Percentiles rank a stretch among this genome's conserved stretches.
phyloP scores from a whole-genome alignment of 2,797 vertebrate genomes.

The Cephalopachus bancanus region DNA sequence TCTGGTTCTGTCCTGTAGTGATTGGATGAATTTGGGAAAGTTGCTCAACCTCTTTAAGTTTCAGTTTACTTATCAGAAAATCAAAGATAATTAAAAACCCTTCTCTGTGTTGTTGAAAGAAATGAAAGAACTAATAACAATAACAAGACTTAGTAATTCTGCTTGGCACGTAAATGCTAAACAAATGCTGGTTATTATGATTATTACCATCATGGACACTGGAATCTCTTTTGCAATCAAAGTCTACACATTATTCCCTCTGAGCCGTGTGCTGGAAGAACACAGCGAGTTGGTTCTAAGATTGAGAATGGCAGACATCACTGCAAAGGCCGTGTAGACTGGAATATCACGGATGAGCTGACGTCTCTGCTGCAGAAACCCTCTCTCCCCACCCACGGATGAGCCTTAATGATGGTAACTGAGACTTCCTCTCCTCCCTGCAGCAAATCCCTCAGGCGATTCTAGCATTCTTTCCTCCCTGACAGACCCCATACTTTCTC shows the following conservation, averaged over 20 bases:
- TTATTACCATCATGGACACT: background rate
- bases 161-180: background rate
- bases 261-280: too few species aligned
- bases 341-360: rapidly evolving
- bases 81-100: background rate
- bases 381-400: background rate
- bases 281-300: background rate
- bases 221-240: background rate
- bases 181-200: background rate
- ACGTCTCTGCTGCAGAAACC: background rate
- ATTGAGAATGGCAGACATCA: background rate
- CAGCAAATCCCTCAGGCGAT: background rate
- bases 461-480: background rate
- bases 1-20: background rate
- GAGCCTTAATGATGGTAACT: background rate
- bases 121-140: background rate
- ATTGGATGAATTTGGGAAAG: background rate
- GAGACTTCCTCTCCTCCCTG: background rate
- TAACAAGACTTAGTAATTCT: background rate
- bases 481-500: background rate
- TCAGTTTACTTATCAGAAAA: slow-evolving; percentile 33
- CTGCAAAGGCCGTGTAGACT: background rate
- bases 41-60: background rate
- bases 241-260: background rate
- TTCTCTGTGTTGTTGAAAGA: background rate